Base-by-base conservation (phyloP, 2,797 vertebrate species). In the Oreortyx pictus region DNA sequence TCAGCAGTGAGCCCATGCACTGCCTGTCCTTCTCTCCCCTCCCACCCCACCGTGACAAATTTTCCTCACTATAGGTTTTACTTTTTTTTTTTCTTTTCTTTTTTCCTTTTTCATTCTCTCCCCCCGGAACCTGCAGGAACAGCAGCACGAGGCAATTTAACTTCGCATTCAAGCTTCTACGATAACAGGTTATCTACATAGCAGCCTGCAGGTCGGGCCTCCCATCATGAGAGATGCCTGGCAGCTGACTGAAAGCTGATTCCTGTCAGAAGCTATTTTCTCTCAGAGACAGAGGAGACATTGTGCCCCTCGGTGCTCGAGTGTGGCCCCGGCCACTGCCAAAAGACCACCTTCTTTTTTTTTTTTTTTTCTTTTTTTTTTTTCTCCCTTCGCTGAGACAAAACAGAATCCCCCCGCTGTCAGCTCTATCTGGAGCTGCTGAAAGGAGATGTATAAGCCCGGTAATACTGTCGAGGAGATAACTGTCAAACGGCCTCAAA, bases 231-330 rank as follows among this genome's bases (percentile, higher is more conserved):
- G 96, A 96, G 97, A 89, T 92, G 97, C 89, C 94, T 93, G 96
- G 96, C 93, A 96, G 96, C 97, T 97, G 97, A 97, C 97, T 98
- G 98, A 98, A 98, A 98, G 97, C 97, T 94, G 98, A 98, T 97
- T 98, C 98, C 97, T 97, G 96, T 97, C 98, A 97, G 97, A 94
- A 97, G 97, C 94, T 97, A 97, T 97, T 98, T 98, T 98, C 97
- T 97, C 95, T 89, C 72, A 1, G 64, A 97, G 97, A 98, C 98
- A 98, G 97, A 98, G 93, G 97, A 95, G 94, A 98, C 97, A 97
- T 98, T 98, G 98, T 98, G 94, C 96, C 97, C 97, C 89, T 91
- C 79, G 52, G 94, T 97, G 97, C 97, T 97, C 56, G 86, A 98
- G 97, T 97, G 95, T 97, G 97, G 97, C 97, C 97, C 97, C 84